phyloP scores from a whole-genome alignment of 1,140 invertebrate genomes.

The Danaus plexippus region DNA sequence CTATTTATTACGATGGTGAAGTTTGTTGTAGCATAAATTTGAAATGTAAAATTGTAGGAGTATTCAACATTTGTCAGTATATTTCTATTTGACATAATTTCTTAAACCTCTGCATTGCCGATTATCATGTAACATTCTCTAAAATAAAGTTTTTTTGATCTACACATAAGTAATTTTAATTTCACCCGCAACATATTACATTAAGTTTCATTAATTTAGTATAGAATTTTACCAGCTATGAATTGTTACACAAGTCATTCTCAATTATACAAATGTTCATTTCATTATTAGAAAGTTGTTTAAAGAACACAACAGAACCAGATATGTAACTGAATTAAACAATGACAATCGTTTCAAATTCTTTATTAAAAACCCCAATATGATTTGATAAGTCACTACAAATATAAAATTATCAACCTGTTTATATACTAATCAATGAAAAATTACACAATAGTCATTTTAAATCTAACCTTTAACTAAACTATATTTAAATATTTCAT shows the following conservation, averaged over 20 bases:
- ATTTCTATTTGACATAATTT: conserved; percentile 69
- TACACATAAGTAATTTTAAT: conserved; percentile 19
- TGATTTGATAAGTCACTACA: no score
- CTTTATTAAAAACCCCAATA: no score
- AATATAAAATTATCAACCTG: background rate
- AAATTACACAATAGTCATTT: conserved; percentile 12
- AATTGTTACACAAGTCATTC: no score
- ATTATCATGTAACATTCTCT: conserved; percentile 70
- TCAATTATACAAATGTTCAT: no score
- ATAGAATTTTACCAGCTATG: no score
- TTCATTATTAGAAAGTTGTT: no score
- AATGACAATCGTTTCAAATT: no score
- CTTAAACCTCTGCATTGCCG: conserved; percentile 69
- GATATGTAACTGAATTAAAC: no score
- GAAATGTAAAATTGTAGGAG: conserved; percentile 64
- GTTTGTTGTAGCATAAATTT: conserved; percentile 60
- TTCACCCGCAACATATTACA: no score
- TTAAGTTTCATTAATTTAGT: no score
- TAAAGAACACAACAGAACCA: no score
- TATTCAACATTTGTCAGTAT: conserved; percentile 66
- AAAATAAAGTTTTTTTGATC: conserved; percentile 71
- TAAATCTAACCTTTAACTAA: conserved; percentile 25
- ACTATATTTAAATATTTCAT: conserved; percentile 46
- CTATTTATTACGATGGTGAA: conserved; percentile 53
- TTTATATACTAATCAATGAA: conserved; percentile 14